These are phyloP conservation scores for Sarcophilus harrisii DNA, from an alignment of 2,797 vertebrate genomes.

Conservation along the genomic window DNA sequence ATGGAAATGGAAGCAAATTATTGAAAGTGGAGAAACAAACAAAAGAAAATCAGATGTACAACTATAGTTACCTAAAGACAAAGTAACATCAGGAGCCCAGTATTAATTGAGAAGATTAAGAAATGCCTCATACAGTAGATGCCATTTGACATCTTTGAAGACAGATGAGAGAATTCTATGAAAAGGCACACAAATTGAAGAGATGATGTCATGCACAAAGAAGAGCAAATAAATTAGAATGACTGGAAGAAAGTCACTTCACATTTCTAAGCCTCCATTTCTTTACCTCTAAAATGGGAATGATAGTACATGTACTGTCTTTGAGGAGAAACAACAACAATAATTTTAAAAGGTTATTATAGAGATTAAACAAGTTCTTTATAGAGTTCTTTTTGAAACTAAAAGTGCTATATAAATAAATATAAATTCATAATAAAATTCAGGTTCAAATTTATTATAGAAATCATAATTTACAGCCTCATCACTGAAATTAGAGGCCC, in stretches of 20 bases:
- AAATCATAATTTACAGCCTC: neutral
- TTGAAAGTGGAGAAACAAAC: neutral
- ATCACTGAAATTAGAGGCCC: neutral
- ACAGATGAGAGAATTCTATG: neutral
- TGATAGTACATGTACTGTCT: neutral
- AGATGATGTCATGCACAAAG: neutral
- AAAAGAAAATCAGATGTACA: neutral
- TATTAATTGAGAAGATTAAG: neutral
- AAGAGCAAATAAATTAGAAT: neutral
- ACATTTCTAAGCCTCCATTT: neutral
- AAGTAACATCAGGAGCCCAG: neutral
- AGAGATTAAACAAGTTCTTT: neutral
- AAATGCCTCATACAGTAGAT: neutral
- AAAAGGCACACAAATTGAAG: neutral
- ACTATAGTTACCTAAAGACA: neutral
- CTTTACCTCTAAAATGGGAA: neutral
- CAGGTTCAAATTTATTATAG: neutral
- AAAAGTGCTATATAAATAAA: neutral
- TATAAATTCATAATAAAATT: too few relatives aligned
- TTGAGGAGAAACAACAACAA: neutral
- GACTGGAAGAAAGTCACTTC: neutral
- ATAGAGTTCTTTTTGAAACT: neutral
- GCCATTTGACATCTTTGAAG: neutral
- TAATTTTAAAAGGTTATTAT: neutral
- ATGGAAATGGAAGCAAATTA: neutral